Evolutionary conservation across 1,140 invertebrate species (phyloP).

Genomic region (Parasteatoda tepidariorum): DNA sequence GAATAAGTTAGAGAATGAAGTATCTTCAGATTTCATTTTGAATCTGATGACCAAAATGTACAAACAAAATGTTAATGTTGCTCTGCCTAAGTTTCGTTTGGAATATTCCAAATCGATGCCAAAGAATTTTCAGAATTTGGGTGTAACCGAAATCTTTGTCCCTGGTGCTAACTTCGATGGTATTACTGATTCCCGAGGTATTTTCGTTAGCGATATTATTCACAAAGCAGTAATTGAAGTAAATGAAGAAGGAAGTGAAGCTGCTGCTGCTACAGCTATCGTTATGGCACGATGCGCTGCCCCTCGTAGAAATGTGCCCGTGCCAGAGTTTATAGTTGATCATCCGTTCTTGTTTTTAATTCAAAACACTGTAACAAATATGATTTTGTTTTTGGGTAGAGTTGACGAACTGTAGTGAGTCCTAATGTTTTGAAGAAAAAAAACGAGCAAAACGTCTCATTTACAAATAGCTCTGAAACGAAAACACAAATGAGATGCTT

Average conservation of each 20-base stretch:
- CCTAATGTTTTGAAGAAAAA: no score
- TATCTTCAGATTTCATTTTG: slow-evolving; percentile 17
- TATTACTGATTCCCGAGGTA: slow-evolving; percentile 46
- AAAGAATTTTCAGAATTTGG: slow-evolving; percentile 57
- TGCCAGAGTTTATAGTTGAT: slow-evolving; percentile 69
- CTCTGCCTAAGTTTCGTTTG: slow-evolving; percentile 65
- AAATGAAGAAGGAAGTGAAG: slow-evolving; percentile 80
- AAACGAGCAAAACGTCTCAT: no score
- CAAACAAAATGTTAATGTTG: slow-evolving; percentile 55
- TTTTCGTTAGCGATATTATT: slow-evolving; percentile 66
- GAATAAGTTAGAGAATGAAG: slow-evolving; percentile 30
- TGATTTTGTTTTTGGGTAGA: slow-evolving; percentile 62
- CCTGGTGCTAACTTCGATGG: slow-evolving; percentile 62
- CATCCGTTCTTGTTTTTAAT: slow-evolving; percentile 64
- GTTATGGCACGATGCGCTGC: slow-evolving; percentile 67
- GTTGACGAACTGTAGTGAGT: slow-evolving; percentile 57
- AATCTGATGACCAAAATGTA: background rate
- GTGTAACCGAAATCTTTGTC: slow-evolving; percentile 63
- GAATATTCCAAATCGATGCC: slow-evolving; percentile 61
- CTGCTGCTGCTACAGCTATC: slow-evolving; percentile 75
- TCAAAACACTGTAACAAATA: slow-evolving; percentile 17
- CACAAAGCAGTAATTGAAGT: slow-evolving; percentile 74
- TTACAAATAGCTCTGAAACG: no score
- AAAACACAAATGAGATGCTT: no score
- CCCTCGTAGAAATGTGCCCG: background rate